Evolutionary conservation across 2,888 invertebrate genomes (phyloP).

Genomic region (Aporophyla lueneburgensis): DNA sequence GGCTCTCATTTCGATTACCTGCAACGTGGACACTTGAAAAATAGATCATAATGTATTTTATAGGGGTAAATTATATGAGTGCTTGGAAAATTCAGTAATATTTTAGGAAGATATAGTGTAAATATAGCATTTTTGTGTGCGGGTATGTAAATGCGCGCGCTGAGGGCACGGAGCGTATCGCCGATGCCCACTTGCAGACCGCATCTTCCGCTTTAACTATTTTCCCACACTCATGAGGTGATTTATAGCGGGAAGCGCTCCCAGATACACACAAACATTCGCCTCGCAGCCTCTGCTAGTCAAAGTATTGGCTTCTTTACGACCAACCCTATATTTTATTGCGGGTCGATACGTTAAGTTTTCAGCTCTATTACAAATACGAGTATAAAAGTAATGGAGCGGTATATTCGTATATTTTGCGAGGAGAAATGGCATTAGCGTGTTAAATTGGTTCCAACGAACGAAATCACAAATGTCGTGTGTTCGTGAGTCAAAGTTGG

Average conservation of each 20-base stretch:
- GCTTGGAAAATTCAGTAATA: slow-evolving; percentile 32
- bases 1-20: slow-evolving; percentile 69
- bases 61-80: slow-evolving; percentile 13
- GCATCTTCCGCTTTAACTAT: slow-evolving; percentile 80
- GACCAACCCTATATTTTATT: slow-evolving; percentile 84
- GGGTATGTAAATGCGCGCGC: slow-evolving; percentile 63
- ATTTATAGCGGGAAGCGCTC: slow-evolving; percentile 83
- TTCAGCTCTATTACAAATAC: slow-evolving; percentile 73
- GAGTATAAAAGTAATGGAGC: slow-evolving; percentile 58
- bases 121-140: slow-evolving; percentile 45
- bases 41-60: slow-evolving; percentile 47
- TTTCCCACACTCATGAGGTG: slow-evolving; percentile 80
- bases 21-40: slow-evolving; percentile 50
- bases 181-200: slow-evolving; percentile 78
- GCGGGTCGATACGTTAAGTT: slow-evolving; percentile 80
- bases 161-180: slow-evolving; percentile 74
- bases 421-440: slow-evolving; percentile 55
- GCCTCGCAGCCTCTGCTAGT: slow-evolving; percentile 76
- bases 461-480: slow-evolving; percentile 74
- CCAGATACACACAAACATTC: slow-evolving; percentile 80
- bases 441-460: slow-evolving; percentile 64
- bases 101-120: slow-evolving; percentile 43
- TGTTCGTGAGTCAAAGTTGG: slow-evolving; percentile 76
- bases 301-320: slow-evolving; percentile 83
- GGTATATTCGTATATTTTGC: slow-evolving; percentile 65